Base-by-base conservation (phyloP, 2,797 vertebrate species). In the Pipistrellus pipistrellus region DNA sequence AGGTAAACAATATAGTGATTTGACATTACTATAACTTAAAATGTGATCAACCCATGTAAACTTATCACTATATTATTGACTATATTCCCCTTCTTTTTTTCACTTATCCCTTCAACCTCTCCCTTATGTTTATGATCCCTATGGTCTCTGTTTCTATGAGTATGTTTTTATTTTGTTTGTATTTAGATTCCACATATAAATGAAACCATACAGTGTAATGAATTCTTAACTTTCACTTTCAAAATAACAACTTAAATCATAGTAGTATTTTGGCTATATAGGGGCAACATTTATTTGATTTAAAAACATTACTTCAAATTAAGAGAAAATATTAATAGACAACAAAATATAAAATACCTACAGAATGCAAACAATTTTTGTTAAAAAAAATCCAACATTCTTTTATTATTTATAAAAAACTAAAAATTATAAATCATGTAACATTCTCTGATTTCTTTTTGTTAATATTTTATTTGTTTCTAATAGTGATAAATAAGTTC, bases 401-500 rank as follows among this genome's bases (percentile, higher is more conserved):
- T 14, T 46, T 62, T 78, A 13, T 87, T 68, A 75, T 35, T 57
- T 83, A 32, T 73, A 57, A 41, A 90, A 93, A 90, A 62, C 5
- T 53, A 59, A 2, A 77, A 46, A 75, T 23, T 78, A 1, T 84
- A n/a, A 30, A 90, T 82, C 88, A 73, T 62, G 25, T 75, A 8
- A 77, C 76, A 55, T 66, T 69, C 4, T 80, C 13, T 88, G 1
- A 69, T 78, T 88, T 66, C 5, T 25, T 57, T 86, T 71, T 72
- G 71, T 71, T 69, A 69, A 84, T 62, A 66, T 35, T 10, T 38
- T 48, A 5, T 80, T 80, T 77, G 8, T 82, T 85, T 96, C 75
- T 57, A 35, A 91, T 27, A 91, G 14, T 78, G 77, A 27, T 9
- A 84, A 96, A 59, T 13, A 94, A 94, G 77, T 75, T 55, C 38